Base-by-base conservation (phyloP, 2,113 vertebrate species). In the Otolemur garnettii region DNA sequence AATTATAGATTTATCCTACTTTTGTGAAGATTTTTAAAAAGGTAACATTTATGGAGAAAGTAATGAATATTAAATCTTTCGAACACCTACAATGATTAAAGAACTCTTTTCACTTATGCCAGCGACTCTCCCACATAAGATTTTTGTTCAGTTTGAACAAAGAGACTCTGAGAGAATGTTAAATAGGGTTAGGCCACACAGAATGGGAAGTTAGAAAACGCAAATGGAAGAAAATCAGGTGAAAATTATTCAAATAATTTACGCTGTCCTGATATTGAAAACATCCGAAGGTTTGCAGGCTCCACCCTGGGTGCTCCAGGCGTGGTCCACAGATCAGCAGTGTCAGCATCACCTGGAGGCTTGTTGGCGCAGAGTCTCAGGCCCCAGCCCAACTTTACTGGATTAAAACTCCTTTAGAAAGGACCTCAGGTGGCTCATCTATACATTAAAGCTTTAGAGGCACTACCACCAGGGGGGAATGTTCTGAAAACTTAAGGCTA, bases 41-140 rank as follows among this genome's bases (percentile, higher is more conserved):
- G 89, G 69, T 55, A 94, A 66, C 1, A 14, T 84, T 92, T 87
- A 90, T 24, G 82, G 55, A 35, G 62, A 77, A 97, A 94, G 91
- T 93, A 84, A 86, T 90, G 93, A 97, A 72, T 92, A 93, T 50
- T 74, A 95, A 95, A 91, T 88, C 42, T 88, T 94, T 95, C 45
- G 84, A 45, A 92, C 28, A 95, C 3, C 60, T 96, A 78, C 6
- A 50, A 96, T 94, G 95, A 97, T 87, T 95, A 45, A 79, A 71
- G 42, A 93, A 88, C 74, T 57, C 84, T 92, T 94, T 85, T 92
- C 64, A 96, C 64, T 35, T 85, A 71, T 4, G 53, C 60, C 75
- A 86, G 62, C 82, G 15, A 93, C 45, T 97, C 38, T 92, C 21
- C 50, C 96, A 97, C 26, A 4, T n/a, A 64, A 60, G 74, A 90